phyloP scores from a whole-genome alignment of 2,113 vertebrate genomes.

The Herpailurus yagouaroundi region DNA sequence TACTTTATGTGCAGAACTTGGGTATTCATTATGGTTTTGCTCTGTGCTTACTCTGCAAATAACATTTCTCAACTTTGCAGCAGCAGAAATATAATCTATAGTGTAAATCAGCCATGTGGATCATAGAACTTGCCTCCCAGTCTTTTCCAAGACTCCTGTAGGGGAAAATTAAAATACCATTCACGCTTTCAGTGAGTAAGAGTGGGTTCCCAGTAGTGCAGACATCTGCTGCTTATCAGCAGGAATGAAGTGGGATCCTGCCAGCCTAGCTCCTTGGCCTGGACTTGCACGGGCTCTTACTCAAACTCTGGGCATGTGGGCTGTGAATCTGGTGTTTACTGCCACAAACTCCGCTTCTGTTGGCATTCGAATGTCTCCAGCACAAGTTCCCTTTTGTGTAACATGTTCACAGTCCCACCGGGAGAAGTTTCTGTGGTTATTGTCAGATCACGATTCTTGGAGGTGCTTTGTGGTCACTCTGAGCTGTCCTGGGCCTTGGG shows the following conservation, averaged over 20 bases:
- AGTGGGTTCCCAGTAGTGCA: not conserved
- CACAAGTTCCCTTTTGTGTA: not conserved
- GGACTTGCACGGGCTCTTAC: not conserved
- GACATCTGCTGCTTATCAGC: conserved; percentile 13
- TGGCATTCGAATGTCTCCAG: not conserved
- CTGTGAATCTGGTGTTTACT: not conserved
- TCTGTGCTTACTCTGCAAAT: conserved; percentile 25
- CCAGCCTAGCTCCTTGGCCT: not conserved
- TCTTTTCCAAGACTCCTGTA: not conserved
- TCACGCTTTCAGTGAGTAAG: not conserved
- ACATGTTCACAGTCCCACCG: not conserved
- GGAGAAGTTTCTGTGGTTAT: not conserved
- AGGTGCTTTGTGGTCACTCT: not conserved
- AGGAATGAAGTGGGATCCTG: not conserved
- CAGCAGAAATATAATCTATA: not conserved
- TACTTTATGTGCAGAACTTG: not conserved
- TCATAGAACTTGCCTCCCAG: not conserved
- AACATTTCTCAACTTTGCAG: not conserved
- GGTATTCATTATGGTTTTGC: not conserved
- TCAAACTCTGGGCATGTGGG: not conserved
- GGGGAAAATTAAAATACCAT: not conserved
- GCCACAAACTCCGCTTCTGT: not conserved
- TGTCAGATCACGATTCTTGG: not conserved
- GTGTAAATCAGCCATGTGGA: not conserved
- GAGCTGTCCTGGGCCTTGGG: not conserved